Evolutionary conservation across 2,113 vertebrate genomes (phyloP).

Genomic region (Crotalus tigris): DNA sequence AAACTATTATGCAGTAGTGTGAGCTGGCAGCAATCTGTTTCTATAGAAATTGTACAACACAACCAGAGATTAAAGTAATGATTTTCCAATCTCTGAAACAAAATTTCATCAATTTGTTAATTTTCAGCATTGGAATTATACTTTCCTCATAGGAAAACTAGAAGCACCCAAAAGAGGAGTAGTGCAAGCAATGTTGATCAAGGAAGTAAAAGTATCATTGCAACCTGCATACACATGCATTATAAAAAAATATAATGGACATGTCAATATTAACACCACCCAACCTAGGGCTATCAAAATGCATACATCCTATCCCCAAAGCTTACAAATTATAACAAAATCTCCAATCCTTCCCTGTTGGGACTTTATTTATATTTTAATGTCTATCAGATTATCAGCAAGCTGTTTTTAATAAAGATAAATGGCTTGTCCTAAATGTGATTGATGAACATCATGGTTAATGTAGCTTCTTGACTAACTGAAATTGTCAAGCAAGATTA

Average conservation of each 20-base stretch:
- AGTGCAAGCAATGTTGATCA: background rate
- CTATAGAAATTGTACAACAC: background rate
- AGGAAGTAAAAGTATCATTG: background rate
- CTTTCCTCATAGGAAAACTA: background rate
- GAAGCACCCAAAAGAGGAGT: background rate
- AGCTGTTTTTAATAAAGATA: constrained; percentile 39
- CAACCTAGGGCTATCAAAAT: background rate
- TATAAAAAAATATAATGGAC: background rate
- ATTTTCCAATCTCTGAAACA: background rate
- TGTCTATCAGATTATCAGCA: constrained; percentile 26
- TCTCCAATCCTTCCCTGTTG: background rate
- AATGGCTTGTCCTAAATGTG: constrained; percentile 15
- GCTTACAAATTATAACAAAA: background rate
- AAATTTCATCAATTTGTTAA: background rate
- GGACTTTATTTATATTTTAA: constrained; percentile 17
- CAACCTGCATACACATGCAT: background rate
- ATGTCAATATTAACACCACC: background rate
- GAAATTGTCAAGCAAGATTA: constrained; percentile 34
- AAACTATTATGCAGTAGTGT: background rate
- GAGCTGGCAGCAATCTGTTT: background rate
- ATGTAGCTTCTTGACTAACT: background rate
- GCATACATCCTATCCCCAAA: background rate
- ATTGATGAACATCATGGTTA: constrained; percentile 39
- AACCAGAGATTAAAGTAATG: background rate
- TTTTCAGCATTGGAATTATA: background rate